Base-by-base conservation (phyloP, 2,113 vertebrate genomes). In the Benitochromis conjunctus region DNA sequence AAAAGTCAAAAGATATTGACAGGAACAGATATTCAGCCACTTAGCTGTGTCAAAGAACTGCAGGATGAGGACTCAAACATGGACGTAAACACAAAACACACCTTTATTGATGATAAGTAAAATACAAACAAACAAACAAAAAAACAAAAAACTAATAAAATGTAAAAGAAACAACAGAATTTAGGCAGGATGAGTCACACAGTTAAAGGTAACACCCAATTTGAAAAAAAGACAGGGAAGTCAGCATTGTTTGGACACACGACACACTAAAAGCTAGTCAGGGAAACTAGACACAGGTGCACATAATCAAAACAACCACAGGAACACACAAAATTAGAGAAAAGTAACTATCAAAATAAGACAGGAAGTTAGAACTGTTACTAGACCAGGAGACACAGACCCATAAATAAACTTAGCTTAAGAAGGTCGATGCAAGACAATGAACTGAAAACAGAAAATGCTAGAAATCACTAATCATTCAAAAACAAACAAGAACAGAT, bases 111-210 rank as follows among this genome's bases (percentile, higher is more conserved):
- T 38, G 6, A 2, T 38, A 64, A 64, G 60, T 64, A 38, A 38
- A 64, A 64, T 38, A 64, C n/a, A 36, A 64, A 3, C 31, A 18
- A 64, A 5, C 60, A 64, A 64, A n/a, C 10, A 64, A 29, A 29
- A 14, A 36, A 38, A 0, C 6, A 3, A n/a, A n/a, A n/a, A n/a
- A n/a, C n/a, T n/a, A 12, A 64, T 3, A 62, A 1, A 36, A 0
- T 36, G 5, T 62, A 36, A 64, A 64, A 38, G 60, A 64, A 64
- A 64, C 2, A 8, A 38, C 60, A 64, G 34, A 0, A 13, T 64
- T 64, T 19, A 64, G 60, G 34, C 6, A 64, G 34, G n/a, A 21
- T 38, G 18, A 64, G 60, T 38, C 31, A 34, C 31, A 34, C 31
- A 34, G 60, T 21, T 64, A 64, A 38, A 64, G 60, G 4, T 5